These are phyloP conservation scores for Phacellophora camtschatica DNA, from an alignment of 30 jellyfish, hydroid and myxozoan species.

Conservation along the genomic window DNA sequence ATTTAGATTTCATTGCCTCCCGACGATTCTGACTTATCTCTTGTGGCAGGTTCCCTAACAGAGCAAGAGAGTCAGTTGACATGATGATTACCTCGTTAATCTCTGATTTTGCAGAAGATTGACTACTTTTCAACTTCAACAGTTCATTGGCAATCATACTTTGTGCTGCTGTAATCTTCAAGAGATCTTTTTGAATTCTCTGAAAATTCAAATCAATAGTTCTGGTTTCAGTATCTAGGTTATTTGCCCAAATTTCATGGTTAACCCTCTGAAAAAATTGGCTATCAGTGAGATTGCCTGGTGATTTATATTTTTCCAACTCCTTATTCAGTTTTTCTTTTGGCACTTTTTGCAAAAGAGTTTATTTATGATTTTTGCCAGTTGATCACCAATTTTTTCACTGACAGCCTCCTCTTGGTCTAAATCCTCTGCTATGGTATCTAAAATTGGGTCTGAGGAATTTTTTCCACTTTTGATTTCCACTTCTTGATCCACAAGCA, in stretches of 20 bases:
- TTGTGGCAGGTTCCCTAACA: slow-evolving; percentile 9
- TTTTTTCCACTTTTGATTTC: too few species aligned
- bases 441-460: slow-evolving; percentile 7
- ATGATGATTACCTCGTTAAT: not conserved
- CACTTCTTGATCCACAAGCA: slow-evolving; percentile 7
- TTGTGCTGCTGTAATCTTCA: slow-evolving; percentile 2
- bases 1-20: not conserved
- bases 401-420: slow-evolving; percentile 1
- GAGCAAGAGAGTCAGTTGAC: slow-evolving; percentile 23
- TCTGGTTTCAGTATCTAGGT: slow-evolving; percentile 2
- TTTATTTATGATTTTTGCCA: slow-evolving; percentile 6
- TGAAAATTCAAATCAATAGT: not conserved
- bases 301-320: not conserved
- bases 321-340: not conserved
- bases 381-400: not conserved
- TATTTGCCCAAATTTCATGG: slow-evolving; percentile 26
- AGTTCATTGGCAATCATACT: slow-evolving; percentile 1
- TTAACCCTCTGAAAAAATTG: slow-evolving; percentile 9
- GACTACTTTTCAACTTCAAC: not conserved
- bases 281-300: not conserved
- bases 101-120: not conserved
- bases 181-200: not conserved
- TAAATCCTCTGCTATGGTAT: slow-evolving; percentile 2
- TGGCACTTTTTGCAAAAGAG: not conserved
- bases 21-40: slow-evolving; percentile 6